Base-by-base conservation (phyloP, 1,140 invertebrate species). In the Trigoniulus corallinus region DNA sequence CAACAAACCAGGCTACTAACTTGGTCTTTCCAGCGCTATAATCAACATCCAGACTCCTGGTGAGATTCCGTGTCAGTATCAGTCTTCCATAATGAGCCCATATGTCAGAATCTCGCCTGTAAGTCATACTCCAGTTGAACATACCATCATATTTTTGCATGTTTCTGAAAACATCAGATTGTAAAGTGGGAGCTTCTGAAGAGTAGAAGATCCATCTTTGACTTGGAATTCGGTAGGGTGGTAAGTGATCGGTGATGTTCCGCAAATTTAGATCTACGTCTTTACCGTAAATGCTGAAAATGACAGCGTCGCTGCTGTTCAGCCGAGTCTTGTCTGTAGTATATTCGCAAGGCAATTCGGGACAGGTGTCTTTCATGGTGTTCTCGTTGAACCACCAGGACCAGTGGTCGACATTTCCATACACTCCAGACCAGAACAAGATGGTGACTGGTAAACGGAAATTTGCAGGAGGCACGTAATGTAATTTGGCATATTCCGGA, bases 111-210 rank as follows among this genome's bases (percentile, higher is more conserved):
- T 75, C 67, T 15, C 62, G 56, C 51, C 68, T 64, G 54, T 78
- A 78, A 1, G 72, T 77, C 53, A 73, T 65, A 1, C 76, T 77
- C 72, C 72, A 74, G 57, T 80, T 79, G 61, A 80, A 77, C 25
- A 63, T 4, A 10, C 42, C 42, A 44, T 44, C 18, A 4, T 10
- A 18, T 20, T 7, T 24, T 24, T 7, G 12, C 7, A 10, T 7
- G 21, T 44, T 44, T 7, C 29, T 7, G 15, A 7, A 7, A 15
- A 7, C 15, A 34, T 7, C 15, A 7, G 15, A 15, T 21, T 44
- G 7, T 12, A 21, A 44, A 18, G 4, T 20, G 7, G 42, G 42
- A 7, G 42, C 4, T 44, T 44, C 42, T 12, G 18, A 12, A 44
- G 42, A 7, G 18, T 10, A 44, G 21, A 44, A 44, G 12, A 18